Evolutionary conservation across 2,797 vertebrate species (phyloP), one percentile per base, ranked within the genome.

Genomic region (Danio choprae): DNA sequence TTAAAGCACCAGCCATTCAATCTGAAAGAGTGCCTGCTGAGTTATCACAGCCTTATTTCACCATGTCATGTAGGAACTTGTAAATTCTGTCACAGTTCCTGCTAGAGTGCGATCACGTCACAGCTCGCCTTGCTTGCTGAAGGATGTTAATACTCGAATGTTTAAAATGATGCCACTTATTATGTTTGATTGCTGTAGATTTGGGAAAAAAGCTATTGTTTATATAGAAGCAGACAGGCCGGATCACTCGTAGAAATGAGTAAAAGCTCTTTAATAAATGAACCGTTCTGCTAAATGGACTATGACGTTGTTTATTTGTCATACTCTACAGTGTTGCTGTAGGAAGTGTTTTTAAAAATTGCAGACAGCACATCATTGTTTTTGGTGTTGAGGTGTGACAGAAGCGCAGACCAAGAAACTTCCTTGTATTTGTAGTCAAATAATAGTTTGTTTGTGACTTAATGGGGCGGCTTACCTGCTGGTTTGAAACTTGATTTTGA

Each of bases 51-150:
- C 79, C 87, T 79, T 89, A 83, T 89, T 87, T 89, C 74, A 88
- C 63, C 10, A 60, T 84, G 72, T 90, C 88, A 72, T 93, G 89
- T 89, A 86, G 87, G 87, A 91, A 93, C 91, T 87, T 92, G 89
- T 89, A 90, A 84, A 88, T 91, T 78, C 79, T 83, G 76, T 81
- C 87, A 88, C 85, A 79, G 88, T 91, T 90, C 89, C 86, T 53
- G 9, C 46, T n/a, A 11, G 43, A 60, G 86, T 88, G 87, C 87
- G 88, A 85, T 87, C 90, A 88, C 78, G 62, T 85, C 86, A 80
- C 63, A 7, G 83, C 50, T 77, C 83, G 79, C 46, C 69, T 84
- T 46, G 36, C 29, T 89, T 88, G 82, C 88, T 88, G 36, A 77
- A 87, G 89, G 87, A 90, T 79, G 86, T 92, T 90, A 86, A 83